These are phyloP conservation scores for Drosophila quasianomalipes DNA, from an alignment of 2,888 invertebrate species.

Conservation along the genomic window DNA sequence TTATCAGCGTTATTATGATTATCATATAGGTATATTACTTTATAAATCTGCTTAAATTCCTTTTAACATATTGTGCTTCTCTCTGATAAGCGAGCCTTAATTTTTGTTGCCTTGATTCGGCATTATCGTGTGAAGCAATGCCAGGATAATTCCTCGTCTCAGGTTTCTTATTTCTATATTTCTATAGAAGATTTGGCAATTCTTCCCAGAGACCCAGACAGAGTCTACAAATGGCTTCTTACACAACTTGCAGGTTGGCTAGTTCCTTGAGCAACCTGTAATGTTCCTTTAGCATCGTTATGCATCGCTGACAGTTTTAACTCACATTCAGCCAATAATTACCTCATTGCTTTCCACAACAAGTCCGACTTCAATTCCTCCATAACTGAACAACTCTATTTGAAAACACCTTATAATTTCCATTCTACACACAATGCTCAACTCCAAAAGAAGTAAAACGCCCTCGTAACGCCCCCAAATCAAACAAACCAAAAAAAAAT, in stretches of 20 bases:
- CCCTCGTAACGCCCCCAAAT: constrained; percentile 32
- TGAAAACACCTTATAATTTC: background rate
- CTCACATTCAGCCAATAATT: background rate
- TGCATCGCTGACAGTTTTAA: background rate
- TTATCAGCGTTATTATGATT: background rate
- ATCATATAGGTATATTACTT: background rate
- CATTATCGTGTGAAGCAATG: background rate
- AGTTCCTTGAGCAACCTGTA: background rate
- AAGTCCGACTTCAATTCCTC: background rate
- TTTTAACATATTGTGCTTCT: background rate
- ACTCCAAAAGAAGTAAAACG: constrained; percentile 11
- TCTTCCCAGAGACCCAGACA: too few species aligned
- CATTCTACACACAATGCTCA: background rate
- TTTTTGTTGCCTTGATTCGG: background rate
- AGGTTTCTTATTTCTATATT: background rate
- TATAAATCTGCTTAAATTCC: background rate
- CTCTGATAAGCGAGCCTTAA: background rate
- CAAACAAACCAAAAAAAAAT: background rate
- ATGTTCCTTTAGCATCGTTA: accelerated
- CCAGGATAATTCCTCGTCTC: background rate
- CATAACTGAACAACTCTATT: background rate
- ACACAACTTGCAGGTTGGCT: too few species aligned
- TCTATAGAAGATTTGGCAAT: background rate
- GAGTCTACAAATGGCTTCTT: too few species aligned
- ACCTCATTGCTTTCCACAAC: background rate